A percentile compares a stretch with the other conserved stretches of the same genome.
Evolutionary conservation across 30 jellyfish, hydroid and myxozoan genomes (phyloP).

Genomic region (Chironex yamaguchii): DNA sequence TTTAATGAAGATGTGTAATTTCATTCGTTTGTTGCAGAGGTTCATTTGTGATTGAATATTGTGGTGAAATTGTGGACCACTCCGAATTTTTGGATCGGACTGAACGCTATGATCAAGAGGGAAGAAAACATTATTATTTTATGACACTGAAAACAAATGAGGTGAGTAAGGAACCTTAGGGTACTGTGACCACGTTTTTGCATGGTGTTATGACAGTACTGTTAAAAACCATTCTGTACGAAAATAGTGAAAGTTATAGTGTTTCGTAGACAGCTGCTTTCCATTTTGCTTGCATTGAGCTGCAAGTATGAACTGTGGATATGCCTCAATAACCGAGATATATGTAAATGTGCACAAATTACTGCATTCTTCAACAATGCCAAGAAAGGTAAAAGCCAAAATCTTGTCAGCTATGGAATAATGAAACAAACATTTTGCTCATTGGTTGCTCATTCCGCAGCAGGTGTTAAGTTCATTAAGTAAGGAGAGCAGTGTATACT

Average conservation of each 20-base stretch:
- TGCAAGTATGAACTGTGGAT: too few species aligned
- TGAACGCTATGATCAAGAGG: slow-evolving; percentile 79
- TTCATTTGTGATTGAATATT: slow-evolving; percentile 88
- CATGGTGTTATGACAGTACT: not conserved
- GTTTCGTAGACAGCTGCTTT: not conserved
- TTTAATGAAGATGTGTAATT: too few species aligned
- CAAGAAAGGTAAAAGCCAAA: too few species aligned
- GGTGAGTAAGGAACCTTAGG: slow-evolving; percentile 31
- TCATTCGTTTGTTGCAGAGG: slow-evolving; percentile 68
- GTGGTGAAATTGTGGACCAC: slow-evolving; percentile 97
- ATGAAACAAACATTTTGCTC: too few species aligned
- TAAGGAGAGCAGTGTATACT: too few species aligned
- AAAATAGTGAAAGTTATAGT: not conserved
- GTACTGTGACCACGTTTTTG: not conserved
- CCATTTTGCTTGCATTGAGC: too few species aligned
- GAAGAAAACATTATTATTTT: slow-evolving; percentile 88
- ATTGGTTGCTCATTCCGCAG: too few species aligned
- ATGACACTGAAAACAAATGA: slow-evolving; percentile 94
- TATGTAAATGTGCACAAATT: too few species aligned
- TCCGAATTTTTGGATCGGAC: slow-evolving; percentile 90
- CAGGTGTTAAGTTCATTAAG: too few species aligned
- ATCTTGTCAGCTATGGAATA: too few species aligned
- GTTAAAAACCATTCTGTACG: not conserved
- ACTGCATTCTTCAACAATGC: too few species aligned
- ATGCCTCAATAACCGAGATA: too few species aligned